Evolutionary conservation across 2,797 vertebrate species (phyloP).

Genomic region (Falco rusticolus): DNA sequence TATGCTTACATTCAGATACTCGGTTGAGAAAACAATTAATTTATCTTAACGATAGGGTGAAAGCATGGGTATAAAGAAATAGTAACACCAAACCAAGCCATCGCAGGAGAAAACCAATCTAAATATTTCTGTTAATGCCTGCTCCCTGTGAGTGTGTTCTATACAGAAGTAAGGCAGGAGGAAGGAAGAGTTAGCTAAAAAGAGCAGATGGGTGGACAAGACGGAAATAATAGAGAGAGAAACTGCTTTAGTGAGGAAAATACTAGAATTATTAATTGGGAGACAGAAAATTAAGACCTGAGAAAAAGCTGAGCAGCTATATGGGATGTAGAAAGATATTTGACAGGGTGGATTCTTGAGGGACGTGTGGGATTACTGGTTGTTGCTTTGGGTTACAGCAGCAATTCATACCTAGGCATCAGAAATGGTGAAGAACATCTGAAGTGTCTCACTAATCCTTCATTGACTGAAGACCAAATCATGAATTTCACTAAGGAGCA

Average conservation of each 20-base stretch:
- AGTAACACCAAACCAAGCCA: background rate
- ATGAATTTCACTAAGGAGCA: background rate
- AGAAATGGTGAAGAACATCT: background rate
- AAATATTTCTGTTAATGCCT: background rate
- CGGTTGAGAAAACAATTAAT: background rate
- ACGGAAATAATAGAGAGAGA: background rate
- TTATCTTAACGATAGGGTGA: background rate
- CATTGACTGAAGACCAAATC: background rate
- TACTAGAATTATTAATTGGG: background rate
- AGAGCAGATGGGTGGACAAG: background rate
- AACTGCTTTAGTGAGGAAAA: background rate
- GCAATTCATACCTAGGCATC: background rate
- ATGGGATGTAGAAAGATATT: background rate
- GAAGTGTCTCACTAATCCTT: background rate
- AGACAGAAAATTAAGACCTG: background rate
- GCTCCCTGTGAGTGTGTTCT: background rate
- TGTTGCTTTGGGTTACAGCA: background rate
- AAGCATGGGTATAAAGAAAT: background rate
- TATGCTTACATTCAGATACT: background rate
- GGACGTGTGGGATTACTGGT: background rate
- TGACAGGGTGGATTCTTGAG: background rate
- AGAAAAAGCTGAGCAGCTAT: background rate
- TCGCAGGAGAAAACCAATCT: background rate
- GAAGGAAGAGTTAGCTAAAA: slow-evolving; percentile 47
- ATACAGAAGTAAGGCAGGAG: background rate